Conservation (phyloP, 2,888 invertebrate genomes). For the Mimachlamys varia region DNA sequence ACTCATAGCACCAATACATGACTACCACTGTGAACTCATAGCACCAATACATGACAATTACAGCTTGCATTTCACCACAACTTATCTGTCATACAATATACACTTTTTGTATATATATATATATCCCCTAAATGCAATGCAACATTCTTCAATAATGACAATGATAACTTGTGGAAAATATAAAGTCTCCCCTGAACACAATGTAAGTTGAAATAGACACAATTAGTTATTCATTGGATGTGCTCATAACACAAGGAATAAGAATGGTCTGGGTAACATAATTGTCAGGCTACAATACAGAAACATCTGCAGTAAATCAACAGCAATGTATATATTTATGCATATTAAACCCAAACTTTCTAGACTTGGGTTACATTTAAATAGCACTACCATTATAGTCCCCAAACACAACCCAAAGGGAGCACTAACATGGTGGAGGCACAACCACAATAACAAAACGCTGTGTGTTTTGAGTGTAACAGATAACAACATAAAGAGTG, state of each 20-base stretch:
- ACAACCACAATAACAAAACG: not conserved
- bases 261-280: not conserved
- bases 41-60: too few relatives aligned
- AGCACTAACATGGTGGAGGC: not conserved
- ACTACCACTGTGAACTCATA: too few relatives aligned
- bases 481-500: constrained; percentile 31
- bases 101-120: too few relatives aligned
- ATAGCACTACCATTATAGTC: not conserved
- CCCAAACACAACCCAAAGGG: not conserved
- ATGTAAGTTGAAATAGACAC: not conserved
- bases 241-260: not conserved
- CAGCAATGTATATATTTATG: not conserved
- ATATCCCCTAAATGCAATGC: too few relatives aligned
- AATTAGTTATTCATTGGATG: not conserved
- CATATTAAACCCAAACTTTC: not conserved
- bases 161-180: not conserved
- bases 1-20: too few relatives aligned
- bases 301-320: too few relatives aligned
- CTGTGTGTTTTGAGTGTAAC: not conserved
- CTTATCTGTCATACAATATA: too few relatives aligned
- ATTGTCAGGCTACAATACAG: too few relatives aligned
- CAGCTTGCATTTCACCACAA: too few relatives aligned
- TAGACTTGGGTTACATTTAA: not conserved
- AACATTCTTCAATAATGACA: too few relatives aligned
- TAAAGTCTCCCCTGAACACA: not conserved